A percentile compares a stretch with the other conserved stretches of the same genome.
Evolutionary conservation across 64 coral and sea anemone genomes (phyloP).

Genomic region (Actinia tenebrosa): DNA sequence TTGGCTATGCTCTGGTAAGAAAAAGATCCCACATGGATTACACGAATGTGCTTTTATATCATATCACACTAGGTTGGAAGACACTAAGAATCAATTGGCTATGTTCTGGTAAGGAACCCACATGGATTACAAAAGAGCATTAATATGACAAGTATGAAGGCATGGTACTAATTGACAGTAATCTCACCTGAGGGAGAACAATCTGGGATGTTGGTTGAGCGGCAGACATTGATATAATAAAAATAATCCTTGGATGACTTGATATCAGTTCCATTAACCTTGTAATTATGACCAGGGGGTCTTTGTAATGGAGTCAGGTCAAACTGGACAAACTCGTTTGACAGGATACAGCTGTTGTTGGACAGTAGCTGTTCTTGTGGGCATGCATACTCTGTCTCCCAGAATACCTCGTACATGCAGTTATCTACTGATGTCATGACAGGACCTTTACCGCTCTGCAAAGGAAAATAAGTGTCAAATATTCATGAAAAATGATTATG

Average conservation of each 20-base stretch:
- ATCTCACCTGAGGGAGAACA: constrained; percentile 6
- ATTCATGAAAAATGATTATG: neutral
- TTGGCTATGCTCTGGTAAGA: no score
- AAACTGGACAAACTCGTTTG: constrained; percentile 75
- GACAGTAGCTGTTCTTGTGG: constrained; percentile 44
- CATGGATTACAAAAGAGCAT: no score
- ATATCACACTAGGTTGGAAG: no score
- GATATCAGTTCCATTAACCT: constrained; percentile 20
- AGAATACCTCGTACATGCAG: constrained; percentile 77
- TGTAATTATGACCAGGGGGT: constrained; percentile 23
- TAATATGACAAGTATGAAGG: no score
- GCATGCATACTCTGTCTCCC: constrained; percentile 90
- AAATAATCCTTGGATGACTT: constrained; percentile 25
- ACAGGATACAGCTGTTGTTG: constrained; percentile 57
- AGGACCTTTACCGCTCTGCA: constrained; percentile 78
- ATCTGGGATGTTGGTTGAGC: constrained; percentile 34
- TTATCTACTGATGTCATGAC: constrained; percentile 30
- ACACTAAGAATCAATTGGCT: no score
- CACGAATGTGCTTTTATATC: no score
- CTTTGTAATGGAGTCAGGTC: constrained; percentile 61
- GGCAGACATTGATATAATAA: constrained; percentile 79
- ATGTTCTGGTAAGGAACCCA: no score
- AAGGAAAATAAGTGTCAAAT: constrained; percentile 6
- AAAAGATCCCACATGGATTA: no score
- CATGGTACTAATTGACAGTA: neutral